Conservation (phyloP, 2,888 invertebrate genomes). For the Hirtodrosophila histrioides region DNA sequence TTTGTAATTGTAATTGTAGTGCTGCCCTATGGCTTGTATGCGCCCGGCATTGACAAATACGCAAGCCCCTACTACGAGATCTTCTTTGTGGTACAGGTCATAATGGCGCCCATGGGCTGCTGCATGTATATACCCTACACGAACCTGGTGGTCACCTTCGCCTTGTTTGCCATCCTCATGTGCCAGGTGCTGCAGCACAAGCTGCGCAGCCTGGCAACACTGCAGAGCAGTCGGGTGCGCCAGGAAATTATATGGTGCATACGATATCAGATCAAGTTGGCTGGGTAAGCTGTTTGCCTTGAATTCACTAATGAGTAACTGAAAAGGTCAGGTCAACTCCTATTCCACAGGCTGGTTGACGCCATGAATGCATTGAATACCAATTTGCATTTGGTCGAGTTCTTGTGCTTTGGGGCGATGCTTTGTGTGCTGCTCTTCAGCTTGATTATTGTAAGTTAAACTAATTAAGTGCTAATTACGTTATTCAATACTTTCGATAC, state of each 20-base stretch:
- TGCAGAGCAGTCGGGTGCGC: constrained; percentile 30
- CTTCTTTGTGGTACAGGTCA: constrained; percentile 67
- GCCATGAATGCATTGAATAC: constrained; percentile 64
- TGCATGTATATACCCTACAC: constrained; percentile 80
- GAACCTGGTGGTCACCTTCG: constrained; percentile 73
- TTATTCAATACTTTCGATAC: too few relatives aligned
- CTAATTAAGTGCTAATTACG: too few relatives aligned
- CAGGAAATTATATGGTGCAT: constrained; percentile 74
- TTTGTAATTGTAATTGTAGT: constrained; percentile 49
- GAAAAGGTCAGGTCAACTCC: too few relatives aligned
- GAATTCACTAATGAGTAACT: not conserved
- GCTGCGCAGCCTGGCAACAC: constrained; percentile 51
- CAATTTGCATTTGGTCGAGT: constrained; percentile 65
- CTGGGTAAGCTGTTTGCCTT: constrained; percentile 56
- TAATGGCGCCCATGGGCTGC: constrained; percentile 79
- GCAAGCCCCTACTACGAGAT: constrained; percentile 70
- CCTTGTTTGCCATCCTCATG: constrained; percentile 75
- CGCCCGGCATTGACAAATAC: constrained; percentile 72
- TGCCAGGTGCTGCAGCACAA: constrained; percentile 72
- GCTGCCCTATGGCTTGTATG: constrained; percentile 75
- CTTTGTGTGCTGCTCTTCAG: constrained; percentile 80
- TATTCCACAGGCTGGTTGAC: constrained; percentile 34
- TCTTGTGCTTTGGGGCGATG: constrained; percentile 76
- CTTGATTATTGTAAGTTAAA: constrained; percentile 69
- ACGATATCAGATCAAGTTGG: constrained; percentile 73